Evolutionary conservation across 2,888 invertebrate genomes (phyloP), one percentile per base, ranked within the genome.

Genomic region (Leuctra nigra): DNA sequence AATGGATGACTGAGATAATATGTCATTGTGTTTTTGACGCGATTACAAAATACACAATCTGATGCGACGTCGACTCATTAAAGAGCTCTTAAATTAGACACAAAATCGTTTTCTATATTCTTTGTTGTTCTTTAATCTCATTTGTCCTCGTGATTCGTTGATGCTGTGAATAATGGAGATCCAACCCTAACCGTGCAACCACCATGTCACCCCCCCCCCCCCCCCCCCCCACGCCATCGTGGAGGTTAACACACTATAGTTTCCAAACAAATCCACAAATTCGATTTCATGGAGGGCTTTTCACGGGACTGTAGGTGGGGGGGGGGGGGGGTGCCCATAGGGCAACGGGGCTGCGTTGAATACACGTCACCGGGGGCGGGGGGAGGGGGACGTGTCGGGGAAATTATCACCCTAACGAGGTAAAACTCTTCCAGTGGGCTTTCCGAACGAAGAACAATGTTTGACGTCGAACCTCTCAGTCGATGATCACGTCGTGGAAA

Each of bases 341-440:
- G 56, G 54, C 56, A 59, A 59, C 59, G 61, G 61, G 59, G 44
- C 16, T 18, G 41, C 33, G 1, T 24, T 48, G n/a, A n/a, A 13
- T 13, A 35, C 3, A n/a, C n/a, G n/a, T n/a, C n/a, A 16, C 4
- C n/a, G 2, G 13, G 2, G 35, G 22, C 18, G 7, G 52, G 16
- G 4, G 13, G 35, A 14, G 35, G 35, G 22, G 44, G 18, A 44
- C 20, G 44, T 44, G 44, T 44, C 38, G 38, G n/a, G 38, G n/a
- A n/a, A 38, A 38, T 38, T 38, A 38, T 38, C 38, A 7, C 13
- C 4, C 7, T 38, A 38, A 38, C 38, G 38, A 38, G 38, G 38
- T 38, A 38, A 38, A 29, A 29, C 29, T 29, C 29, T 29, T 7
- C 29, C 11, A 6, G 29, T 9, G 38, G 6, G 29, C 7, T 38